Evolutionary conservation across 2,113 vertebrate species (phyloP), one percentile per base, ranked within the genome.

Genomic region (Tapirus terrestris): DNA sequence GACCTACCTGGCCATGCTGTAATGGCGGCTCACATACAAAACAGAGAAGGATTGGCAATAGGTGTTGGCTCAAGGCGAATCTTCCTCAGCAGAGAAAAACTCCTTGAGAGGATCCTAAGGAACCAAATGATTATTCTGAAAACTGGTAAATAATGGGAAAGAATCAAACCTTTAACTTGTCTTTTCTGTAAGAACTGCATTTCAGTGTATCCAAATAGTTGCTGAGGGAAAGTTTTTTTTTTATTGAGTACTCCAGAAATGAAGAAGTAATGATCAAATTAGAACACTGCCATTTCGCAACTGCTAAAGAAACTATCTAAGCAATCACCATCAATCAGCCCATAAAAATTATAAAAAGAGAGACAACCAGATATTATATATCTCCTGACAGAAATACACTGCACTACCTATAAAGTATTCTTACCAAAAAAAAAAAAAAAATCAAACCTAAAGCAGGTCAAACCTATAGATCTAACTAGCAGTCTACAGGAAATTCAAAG

Each of bases 401-500:
- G 20, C 5, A 25, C 61, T 65, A 68, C 10, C 58, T 86, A 29
- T 85, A 21, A 84, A 89, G 16, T 96, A 72, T 72, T 73, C 53
- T 86, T 86, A 5, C 65, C 29, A 53, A 53, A 53, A 53, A 53
- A 61, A 94, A 93, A 88, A 63, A 53, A 61, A 94, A 93, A 88
- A 63, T 61, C 21, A 95, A 90, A 70, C 60, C 33, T 53, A 17
- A 94, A 77, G 89, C 36, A 94, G 43, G 63, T 88, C 3, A 10
- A 88, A 76, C 18, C 36, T 94, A 29, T 43, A 91, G 39, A 25
- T 76, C 73, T 77, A 94, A 72, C 73, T 43, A 48, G 43, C 73
- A 92, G 17, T 18, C 36, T 70, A 82, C 73, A 91, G 85, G 45
- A 97, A 96, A 94, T 94, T 95, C 13, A 93, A 90, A 82, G 39